A percentile compares a stretch with the other conserved stretches of the same genome.
Evolutionary conservation across 2,113 vertebrate species (phyloP).

Genomic region (Myrmecobius fasciatus): DNA sequence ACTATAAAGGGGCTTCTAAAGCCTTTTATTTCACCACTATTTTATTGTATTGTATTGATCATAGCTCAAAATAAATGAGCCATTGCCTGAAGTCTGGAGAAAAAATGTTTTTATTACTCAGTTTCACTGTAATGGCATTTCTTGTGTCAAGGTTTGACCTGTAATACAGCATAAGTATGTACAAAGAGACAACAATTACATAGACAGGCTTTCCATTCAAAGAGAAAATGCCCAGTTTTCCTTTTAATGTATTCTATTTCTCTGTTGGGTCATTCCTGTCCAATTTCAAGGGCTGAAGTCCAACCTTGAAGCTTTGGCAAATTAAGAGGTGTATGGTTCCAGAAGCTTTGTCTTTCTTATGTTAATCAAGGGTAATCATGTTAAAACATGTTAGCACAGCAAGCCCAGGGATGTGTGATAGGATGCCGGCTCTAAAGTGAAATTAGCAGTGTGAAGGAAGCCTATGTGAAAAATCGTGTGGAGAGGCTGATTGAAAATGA

Average conservation of each 20-base stretch:
- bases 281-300: conserved; percentile 45
- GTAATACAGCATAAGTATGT: conserved; percentile 34
- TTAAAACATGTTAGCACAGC: conserved; percentile 85
- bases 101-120: conserved; percentile 43
- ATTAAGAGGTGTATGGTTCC: conserved; percentile 67
- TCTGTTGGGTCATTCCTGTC: conserved; percentile 55
- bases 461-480: conserved; percentile 81
- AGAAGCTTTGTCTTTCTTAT: conserved; percentile 67
- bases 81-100: conserved; percentile 21
- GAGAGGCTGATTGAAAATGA: conserved; percentile 85
- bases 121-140: conserved; percentile 17
- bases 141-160: conserved; percentile 16
- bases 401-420: conserved; percentile 79
- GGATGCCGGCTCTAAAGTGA: conserved; percentile 77
- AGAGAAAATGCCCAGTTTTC: neutral
- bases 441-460: conserved; percentile 83
- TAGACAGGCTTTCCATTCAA: conserved; percentile 5
- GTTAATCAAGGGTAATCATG: conserved; percentile 81
- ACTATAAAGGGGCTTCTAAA: conserved; percentile 28
- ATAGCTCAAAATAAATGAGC: conserved; percentile 46
- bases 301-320: conserved; percentile 70
- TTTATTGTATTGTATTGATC: conserved; percentile 10
- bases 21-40: conserved; percentile 30
- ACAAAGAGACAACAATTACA: neutral
- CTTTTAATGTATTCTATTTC: conserved; percentile 46